Conservation (phyloP, 30 jellyfish, hydroid and myxozoan genomes). For the Mastigias papua region DNA sequence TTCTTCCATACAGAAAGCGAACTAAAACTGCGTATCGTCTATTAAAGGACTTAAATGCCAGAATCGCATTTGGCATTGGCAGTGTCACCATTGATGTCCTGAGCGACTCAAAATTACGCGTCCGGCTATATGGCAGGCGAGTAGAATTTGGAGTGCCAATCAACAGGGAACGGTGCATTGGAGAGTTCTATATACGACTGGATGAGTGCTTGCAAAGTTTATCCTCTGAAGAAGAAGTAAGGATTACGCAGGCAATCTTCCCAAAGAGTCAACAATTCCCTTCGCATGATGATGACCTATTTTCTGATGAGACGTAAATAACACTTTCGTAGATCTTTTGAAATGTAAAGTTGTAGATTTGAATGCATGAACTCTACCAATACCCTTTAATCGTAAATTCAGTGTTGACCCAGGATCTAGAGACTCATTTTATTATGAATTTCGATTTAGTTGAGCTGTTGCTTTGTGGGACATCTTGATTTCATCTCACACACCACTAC, state of each 20-base stretch:
- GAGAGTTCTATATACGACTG: constrained; percentile 57
- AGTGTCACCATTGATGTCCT: constrained; percentile 15
- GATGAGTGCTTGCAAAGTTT: neutral
- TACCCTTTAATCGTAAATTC: no score
- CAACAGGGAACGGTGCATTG: constrained; percentile 67
- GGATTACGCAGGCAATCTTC: constrained; percentile 36
- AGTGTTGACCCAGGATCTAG: no score
- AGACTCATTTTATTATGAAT: no score
- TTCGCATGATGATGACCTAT: constrained; percentile 7
- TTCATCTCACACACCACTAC: no score
- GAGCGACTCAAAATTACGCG: constrained; percentile 53
- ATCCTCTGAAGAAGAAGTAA: neutral
- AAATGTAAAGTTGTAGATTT: no score
- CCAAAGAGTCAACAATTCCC: constrained; percentile 56
- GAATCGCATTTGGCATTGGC: constrained; percentile 5
- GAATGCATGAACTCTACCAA: no score
- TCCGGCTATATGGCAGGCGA: constrained; percentile 82
- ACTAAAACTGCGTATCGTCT: constrained; percentile 35
- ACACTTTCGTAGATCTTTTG: neutral
- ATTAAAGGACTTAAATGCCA: neutral
- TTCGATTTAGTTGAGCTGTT: no score
- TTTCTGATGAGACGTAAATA: neutral
- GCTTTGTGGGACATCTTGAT: no score
- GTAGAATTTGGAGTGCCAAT: constrained; percentile 43
- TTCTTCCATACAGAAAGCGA: constrained; percentile 29